Percentiles rank a stretch among this genome's conserved stretches.
phyloP scores from a whole-genome alignment of 2,797 vertebrate genomes.

The Rousettus madagascariensis region DNA sequence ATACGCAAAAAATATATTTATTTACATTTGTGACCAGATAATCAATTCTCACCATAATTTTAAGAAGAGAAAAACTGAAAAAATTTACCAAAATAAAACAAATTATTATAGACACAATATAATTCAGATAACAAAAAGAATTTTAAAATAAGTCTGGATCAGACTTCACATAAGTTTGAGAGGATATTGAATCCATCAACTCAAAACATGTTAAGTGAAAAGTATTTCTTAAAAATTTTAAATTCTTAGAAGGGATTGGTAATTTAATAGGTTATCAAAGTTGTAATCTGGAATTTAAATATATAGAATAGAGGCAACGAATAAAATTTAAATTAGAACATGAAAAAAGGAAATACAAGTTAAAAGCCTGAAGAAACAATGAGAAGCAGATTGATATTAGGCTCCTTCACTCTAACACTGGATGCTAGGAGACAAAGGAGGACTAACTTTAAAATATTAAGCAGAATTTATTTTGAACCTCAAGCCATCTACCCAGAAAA shows the following conservation, averaged over 20 bases:
- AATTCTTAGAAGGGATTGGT: background rate
- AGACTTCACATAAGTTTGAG: background rate
- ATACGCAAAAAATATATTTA: background rate
- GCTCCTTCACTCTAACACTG: background rate
- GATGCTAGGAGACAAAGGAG: background rate
- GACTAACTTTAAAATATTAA: background rate
- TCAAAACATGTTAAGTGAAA: background rate
- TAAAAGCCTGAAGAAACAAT: background rate
- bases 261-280: background rate
- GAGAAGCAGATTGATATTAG: background rate
- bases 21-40: background rate
- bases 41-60: background rate
- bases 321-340: background rate
- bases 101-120: background rate
- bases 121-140: background rate
- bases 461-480: background rate
- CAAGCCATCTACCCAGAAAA: background rate
- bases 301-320: background rate
- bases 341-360: background rate
- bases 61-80: background rate
- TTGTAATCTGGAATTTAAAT: background rate
- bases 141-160: background rate
- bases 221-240: background rate
- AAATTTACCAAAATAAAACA: background rate
- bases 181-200: background rate